Evolutionary conservation across 2,113 vertebrate genomes (phyloP), one percentile per base, ranked within the genome.

Genomic region (Poicephalus meyeri): DNA sequence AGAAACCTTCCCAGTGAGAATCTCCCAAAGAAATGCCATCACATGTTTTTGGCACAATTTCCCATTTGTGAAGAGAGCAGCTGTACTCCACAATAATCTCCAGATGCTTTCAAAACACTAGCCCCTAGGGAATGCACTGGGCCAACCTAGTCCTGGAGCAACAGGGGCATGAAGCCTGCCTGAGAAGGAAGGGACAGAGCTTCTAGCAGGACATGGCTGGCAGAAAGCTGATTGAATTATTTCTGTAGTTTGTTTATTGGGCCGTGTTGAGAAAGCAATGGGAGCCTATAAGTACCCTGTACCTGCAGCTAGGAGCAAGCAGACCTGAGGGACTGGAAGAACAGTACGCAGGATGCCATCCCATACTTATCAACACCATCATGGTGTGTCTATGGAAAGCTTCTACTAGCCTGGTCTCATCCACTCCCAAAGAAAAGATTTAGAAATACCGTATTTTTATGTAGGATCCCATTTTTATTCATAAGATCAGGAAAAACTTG

Each of bases 191-290:
- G 37, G 24, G 24, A 21, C 41, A 52, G 71, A 90, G 79, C 71
- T 88, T 90, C 74, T 25, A 82, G 25, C 13, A 87, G 18, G 37
- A 66, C 20, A 4, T 9, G 37, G 21, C 33, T 91, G 44, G n/a
- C 69, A 82, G 63, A 91, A 87, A 88, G 44, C 10, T 49, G 39
- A 76, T 2, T 13, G 17, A 76, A 55, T 72, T 55, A 55, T 20
- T 95, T 77, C 74, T 70, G 28, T 33, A n/a, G 11, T 33, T 72
- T 24, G 6, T 73, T 81, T 55, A 61, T 50, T 3, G 2, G 28
- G 10, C 58, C 44, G 10, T 39, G 37, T 39, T 0, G 0, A 41
- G 41, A 82, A 74, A 13, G 28, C 12, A 35, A 31, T 1, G 1
- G 33, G 20, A 82, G n/a, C 21, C 15, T 64, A 0, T 15, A 71